Conservation (phyloP, 2,888 invertebrate genomes). For the Gisinianus flammeolus region DNA sequence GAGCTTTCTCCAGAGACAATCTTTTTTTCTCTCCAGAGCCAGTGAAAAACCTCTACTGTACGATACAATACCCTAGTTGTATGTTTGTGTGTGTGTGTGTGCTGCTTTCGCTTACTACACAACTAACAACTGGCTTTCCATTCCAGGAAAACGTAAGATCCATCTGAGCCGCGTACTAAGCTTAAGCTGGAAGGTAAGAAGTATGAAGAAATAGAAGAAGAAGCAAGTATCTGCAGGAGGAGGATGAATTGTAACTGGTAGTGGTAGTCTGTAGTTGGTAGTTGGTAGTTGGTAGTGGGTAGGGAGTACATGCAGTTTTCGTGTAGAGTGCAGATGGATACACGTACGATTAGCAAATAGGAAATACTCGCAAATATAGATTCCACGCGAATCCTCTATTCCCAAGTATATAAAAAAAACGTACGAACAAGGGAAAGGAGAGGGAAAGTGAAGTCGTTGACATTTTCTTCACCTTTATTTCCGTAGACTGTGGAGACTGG, state of each 20-base stretch:
- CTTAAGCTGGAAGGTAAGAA: too few species aligned
- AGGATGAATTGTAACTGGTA: too few species aligned
- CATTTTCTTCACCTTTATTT: slow-evolving; percentile 36
- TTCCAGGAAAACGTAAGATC: background rate
- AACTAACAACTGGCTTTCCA: too few species aligned
- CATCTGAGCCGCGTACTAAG: slow-evolving; percentile 7
- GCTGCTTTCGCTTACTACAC: too few species aligned
- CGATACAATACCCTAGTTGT: background rate
- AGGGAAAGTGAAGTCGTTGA: slow-evolving; percentile 23
- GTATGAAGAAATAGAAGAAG: too few species aligned
- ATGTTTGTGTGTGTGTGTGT: too few species aligned
- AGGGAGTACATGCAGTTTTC: background rate
- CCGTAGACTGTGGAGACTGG: background rate
- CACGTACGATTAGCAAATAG: background rate
- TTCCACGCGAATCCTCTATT: background rate
- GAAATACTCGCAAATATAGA: background rate
- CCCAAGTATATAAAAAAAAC: background rate
- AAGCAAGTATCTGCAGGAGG: too few species aligned
- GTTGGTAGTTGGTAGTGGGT: too few species aligned
- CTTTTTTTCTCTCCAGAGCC: slow-evolving; percentile 14
- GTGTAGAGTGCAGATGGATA: background rate
- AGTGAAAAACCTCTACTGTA: slow-evolving; percentile 9
- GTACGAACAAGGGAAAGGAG: background rate
- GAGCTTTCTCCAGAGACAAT: slow-evolving; percentile 28
- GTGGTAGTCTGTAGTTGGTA: background rate